Percentiles rank a stretch among this genome's conserved stretches.
Evolutionary conservation across 2,888 invertebrate genomes (phyloP).

Genomic region (Cephus runcator): DNA sequence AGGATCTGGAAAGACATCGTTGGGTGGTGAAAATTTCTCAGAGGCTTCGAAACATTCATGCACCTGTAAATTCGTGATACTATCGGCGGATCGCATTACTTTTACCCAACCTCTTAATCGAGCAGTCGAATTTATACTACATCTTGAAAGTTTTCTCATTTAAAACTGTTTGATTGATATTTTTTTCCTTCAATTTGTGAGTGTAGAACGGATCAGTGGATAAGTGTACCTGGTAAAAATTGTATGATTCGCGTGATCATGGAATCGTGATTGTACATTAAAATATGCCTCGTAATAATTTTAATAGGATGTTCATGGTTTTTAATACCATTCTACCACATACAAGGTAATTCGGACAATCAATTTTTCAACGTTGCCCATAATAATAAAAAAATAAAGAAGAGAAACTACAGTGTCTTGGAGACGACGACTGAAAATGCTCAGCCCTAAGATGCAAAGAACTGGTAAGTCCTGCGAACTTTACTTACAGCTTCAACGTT

Average conservation of each 20-base stretch:
- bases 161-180: too few relatives aligned
- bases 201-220: not conserved
- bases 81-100: too few relatives aligned
- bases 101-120: too few relatives aligned
- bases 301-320: slow-evolving; percentile 13
- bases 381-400: not conserved
- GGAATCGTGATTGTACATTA: not conserved
- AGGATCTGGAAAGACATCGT: too few relatives aligned
- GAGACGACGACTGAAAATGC: slow-evolving; percentile 66
- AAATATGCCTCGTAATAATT: slow-evolving; percentile 6
- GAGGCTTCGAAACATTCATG: too few relatives aligned
- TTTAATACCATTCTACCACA: slow-evolving; percentile 23
- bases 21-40: too few relatives aligned
- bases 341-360: slow-evolving; percentile 32
- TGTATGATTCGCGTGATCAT: not conserved
- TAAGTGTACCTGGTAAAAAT: not conserved
- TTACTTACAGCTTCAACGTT: too few relatives aligned
- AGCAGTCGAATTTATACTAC: too few relatives aligned
- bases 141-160: too few relatives aligned
- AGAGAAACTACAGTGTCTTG: too few relatives aligned
- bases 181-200: not conserved
- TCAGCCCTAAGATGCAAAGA: slow-evolving; percentile 88
- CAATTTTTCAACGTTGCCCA: slow-evolving; percentile 15
- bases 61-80: too few relatives aligned
- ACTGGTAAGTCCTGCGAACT: slow-evolving; percentile 60